Evolutionary conservation across 2,113 vertebrate species (phyloP), one percentile per base, ranked within the genome.

Genomic region (Gymnarchus niloticus): DNA sequence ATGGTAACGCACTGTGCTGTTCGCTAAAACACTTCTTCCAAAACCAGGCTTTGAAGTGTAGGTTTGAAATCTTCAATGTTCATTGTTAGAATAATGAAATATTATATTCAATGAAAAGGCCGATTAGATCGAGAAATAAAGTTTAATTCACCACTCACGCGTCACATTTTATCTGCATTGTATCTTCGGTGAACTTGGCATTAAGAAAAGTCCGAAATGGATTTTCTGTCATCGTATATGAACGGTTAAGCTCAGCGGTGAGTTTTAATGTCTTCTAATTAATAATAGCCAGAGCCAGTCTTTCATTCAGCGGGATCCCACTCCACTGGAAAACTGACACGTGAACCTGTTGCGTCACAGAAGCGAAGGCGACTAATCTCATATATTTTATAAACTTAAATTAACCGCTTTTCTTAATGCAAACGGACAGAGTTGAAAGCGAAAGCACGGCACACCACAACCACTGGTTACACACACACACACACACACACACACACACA

Each of bases 221-320:
- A 84, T 49, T 84, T 84, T 46, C 46, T 48, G 83, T 69, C 44
- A 37, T 57, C n/a, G n/a, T 23, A n/a, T n/a, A 84, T 41, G 17
- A 44, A 84, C 41, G 3, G 46, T 52, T 41, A 52, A 77, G 69
- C 51, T 80, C 52, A 80, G 77, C 44, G 49, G 84, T 77, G 84
- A 28, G 65, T 56, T 33, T n/a, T 77, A 76, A 85, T 46, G 84
- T 57, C 52, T 37, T 85, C 41, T 80, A 80, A 80, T 85, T 78
- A 80, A 37, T 56, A 85, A 69, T 3, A 2, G 33, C 49, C n/a
- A n/a, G n/a, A n/a, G 17, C 52, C 37, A 54, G 10, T 56, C 51
- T 85, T 85, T 85, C 84, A 10, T 10, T 44, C 21, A 9, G 56
- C 37, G 49, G 51, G 23, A 21, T 77, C 65, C 84, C 37, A 10